These are phyloP conservation scores for Chromobotia macracanthus DNA, from an alignment of 2,797 vertebrate genomes.

Conservation along the genomic window DNA sequence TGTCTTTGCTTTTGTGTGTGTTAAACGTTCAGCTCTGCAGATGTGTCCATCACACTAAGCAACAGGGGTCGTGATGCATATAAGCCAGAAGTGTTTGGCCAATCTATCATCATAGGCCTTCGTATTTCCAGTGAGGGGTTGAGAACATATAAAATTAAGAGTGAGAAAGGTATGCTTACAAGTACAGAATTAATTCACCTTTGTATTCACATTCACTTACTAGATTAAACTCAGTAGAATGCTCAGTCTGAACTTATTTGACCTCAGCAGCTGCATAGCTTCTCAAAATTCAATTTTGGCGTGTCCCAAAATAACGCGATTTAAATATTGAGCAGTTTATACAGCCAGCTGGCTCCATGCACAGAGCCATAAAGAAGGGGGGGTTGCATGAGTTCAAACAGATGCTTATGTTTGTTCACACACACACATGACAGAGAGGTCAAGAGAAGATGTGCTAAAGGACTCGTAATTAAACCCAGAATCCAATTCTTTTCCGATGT, in stretches of 20 bases:
- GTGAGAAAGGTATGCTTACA: slow-evolving; percentile 77
- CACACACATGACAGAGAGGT: background rate
- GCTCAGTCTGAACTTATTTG: background rate
- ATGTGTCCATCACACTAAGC: slow-evolving; percentile 87
- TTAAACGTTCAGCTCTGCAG: slow-evolving; percentile 82
- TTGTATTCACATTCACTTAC: background rate
- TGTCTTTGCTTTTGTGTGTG: slow-evolving; percentile 34
- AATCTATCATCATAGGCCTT: slow-evolving; percentile 83
- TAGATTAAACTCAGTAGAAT: background rate
- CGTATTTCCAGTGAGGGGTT: slow-evolving; percentile 87
- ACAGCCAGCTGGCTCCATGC: background rate
- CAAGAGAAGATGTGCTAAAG: slow-evolving; percentile 14
- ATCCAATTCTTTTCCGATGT: slow-evolving; percentile 32
- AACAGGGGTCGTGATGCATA: slow-evolving; percentile 91
- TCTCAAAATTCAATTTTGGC: background rate
- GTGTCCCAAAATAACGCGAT: background rate
- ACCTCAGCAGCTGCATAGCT: background rate
- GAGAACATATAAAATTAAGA: slow-evolving; percentile 89
- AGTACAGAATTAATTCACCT: background rate
- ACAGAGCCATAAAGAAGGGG: background rate
- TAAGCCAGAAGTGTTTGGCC: slow-evolving; percentile 84
- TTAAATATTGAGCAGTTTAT: background rate
- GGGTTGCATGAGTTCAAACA: slow-evolving; percentile 1
- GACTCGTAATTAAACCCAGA: slow-evolving; percentile 30
- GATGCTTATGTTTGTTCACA: background rate